phyloP scores from a whole-genome alignment of 1,140 invertebrate species.

The Halictus rubicundus region DNA sequence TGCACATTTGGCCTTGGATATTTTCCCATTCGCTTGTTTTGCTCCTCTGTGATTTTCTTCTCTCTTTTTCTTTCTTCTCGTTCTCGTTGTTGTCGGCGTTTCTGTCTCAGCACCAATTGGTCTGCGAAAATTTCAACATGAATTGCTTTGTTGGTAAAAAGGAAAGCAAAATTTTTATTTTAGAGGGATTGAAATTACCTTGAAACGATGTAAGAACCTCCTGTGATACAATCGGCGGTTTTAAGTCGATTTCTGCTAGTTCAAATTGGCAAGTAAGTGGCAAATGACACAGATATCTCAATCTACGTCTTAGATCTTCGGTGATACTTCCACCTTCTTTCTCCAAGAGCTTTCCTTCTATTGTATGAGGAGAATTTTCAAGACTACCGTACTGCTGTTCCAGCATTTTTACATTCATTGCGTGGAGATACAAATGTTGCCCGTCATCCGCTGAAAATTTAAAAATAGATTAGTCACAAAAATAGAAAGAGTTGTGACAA shows the following conservation, averaged over 20 bases:
- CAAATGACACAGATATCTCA: constrained; percentile 93
- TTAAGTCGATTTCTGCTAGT: constrained; percentile 92
- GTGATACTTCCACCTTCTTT: constrained; percentile 92
- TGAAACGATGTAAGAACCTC: constrained; percentile 85
- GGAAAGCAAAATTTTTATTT: constrained; percentile 32
- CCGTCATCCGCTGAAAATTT: constrained; percentile 89
- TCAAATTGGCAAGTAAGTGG: constrained; percentile 95
- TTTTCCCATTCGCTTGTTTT: constrained; percentile 86
- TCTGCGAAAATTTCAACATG: constrained; percentile 70
- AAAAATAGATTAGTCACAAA: constrained; percentile 1
- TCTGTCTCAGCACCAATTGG: constrained; percentile 85
- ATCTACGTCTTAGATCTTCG: constrained; percentile 87
- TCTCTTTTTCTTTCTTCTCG: constrained; percentile 87
- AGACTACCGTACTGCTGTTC: constrained; percentile 92
- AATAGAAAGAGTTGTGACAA: constrained; percentile 15
- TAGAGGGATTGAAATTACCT: constrained; percentile 78
- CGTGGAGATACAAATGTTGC: constrained; percentile 95
- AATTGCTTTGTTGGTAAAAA: constrained; percentile 31
- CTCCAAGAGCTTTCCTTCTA: constrained; percentile 89
- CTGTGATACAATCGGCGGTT: constrained; percentile 85
- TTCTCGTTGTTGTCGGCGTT: constrained; percentile 83
- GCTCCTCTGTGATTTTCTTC: constrained; percentile 86
- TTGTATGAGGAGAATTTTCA: constrained; percentile 87
- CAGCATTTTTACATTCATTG: constrained; percentile 94
- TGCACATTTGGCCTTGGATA: constrained; percentile 82